Evolutionary conservation across 1,140 invertebrate genomes (phyloP), one percentile per base, ranked within the genome.

Genomic region (Meteorus sp.): DNA sequence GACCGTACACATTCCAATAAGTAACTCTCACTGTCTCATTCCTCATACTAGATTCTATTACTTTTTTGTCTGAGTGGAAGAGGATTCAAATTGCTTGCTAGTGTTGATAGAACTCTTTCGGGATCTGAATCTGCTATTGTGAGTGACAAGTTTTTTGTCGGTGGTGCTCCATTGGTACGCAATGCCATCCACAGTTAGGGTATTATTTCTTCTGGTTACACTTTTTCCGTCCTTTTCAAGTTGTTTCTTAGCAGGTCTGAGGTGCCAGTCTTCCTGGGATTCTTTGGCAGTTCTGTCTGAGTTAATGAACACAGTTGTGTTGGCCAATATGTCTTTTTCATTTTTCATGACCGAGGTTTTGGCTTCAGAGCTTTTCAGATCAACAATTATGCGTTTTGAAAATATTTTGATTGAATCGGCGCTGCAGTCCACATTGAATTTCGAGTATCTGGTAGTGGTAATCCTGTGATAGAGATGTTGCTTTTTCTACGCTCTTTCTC

Each of bases 401-500:
- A 45, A 19, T 8, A 45, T 22, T 45, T 19, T 45, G 11, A 45
- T 45, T 19, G 43, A 45, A 19, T 45, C 43, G 19, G 5, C 5
- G 17, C 19, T 22, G 43, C 43, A 45, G 1, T 45, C 43, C 15
- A 45, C n/a, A 45, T 45, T 45, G 8, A 45, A 45, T 20, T 45
- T 45, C 2, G 17, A 1, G 1, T 17, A 19, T 3, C 1, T 45
- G 43, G 15, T 45, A 45, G 15, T 0, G 1, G 0, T 19, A 45
- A 19, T 2, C 43, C 20, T 2, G 7, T 2, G 17, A 45, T 23
- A 22, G 43, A 13, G 17, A 45, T 45, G 23, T 45, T 23, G 17
- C 22, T 45, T 45, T n/a, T 45, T 2, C n/a, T 45, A 6, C 43
- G 43, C 20, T 45, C 43, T 45, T 45, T 45, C 17, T 45, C 43